Base-by-base conservation (phyloP, 2,888 invertebrate species). In the Chaitophorus viminalis region DNA sequence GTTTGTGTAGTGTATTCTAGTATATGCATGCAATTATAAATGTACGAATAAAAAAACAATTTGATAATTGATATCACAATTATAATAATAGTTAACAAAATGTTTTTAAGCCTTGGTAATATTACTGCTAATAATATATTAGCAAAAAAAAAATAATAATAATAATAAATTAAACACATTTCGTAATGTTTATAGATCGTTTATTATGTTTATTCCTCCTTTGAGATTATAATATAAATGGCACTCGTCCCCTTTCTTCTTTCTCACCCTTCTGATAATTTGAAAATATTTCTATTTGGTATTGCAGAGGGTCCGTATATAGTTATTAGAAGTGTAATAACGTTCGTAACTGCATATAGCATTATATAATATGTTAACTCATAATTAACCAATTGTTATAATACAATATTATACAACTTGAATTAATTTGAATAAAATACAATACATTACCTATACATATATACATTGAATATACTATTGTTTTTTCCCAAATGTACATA, bases 201-300 rank as follows among this genome's bases (percentile, higher is more conserved):
- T 83, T 83, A 75, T 65, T 65, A 39, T 75, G 83, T 83, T 75
- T 83, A 75, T 83, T 83, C 83, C 39, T 75, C 75, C 83, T 75
- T 75, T 39, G 39, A 75, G 75, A 75, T 83, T 75, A 83, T 65
- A 72, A 33, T 39, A 77, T 33, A 68, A 77, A 85, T 52, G 68
- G 29, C 46, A 84, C 77, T 85, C 54, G 14, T 84, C 39, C 75
- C 60, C 65, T 84, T 54, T 84, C 25, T 68, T 85, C 39, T 39
- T 29, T 0, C 21, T 29, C 46, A 1, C n/a, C 68, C 77, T 65
- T 85, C 82, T 74, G 31, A 82, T 82, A 82, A 46, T 82, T 82
- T 54, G 36, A 82, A 54, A 82, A 74, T 74, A 36, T 76, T 74
- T 54, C 54, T 74, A 74, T n/a, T n/a, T n/a, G n/a, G n/a, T n/a